A percentile compares a stretch with the other conserved stretches of the same genome.
These are phyloP conservation scores for Falco novaeseelandiae DNA, from an alignment of 2,797 vertebrate species.

Conservation along the genomic window DNA sequence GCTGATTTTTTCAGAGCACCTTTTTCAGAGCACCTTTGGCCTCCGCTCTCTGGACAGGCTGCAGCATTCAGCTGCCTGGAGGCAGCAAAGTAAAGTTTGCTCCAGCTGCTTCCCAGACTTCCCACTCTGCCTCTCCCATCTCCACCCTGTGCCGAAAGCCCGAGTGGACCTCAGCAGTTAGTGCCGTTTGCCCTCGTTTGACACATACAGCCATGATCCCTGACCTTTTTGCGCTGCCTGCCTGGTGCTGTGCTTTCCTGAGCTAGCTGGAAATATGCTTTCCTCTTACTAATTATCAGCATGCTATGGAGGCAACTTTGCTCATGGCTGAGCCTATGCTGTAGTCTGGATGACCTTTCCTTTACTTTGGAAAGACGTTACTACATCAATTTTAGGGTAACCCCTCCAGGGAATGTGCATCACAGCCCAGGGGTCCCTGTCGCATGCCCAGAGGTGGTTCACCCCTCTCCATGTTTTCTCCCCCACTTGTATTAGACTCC, in stretches of 20 bases:
- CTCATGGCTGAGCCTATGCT: too few relatives aligned
- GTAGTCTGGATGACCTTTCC: neutral
- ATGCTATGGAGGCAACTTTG: neutral
- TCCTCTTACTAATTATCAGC: neutral
- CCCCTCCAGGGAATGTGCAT: too few relatives aligned
- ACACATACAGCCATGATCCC: neutral
- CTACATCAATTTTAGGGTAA: neutral
- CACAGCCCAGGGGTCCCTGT: neutral
- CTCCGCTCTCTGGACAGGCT: neutral
- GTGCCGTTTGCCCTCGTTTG: neutral
- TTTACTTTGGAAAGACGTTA: neutral
- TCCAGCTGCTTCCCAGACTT: neutral
- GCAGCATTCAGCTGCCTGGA: neutral
- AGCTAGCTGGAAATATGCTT: neutral
- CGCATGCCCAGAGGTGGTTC: neutral
- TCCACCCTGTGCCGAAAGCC: rapidly evolving
- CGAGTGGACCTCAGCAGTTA: neutral
- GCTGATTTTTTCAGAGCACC: neutral
- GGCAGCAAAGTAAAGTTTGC: neutral
- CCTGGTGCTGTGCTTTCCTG: neutral
- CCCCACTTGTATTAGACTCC: neutral
- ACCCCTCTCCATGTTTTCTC: neutral
- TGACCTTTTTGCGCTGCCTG: neutral
- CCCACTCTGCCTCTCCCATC: neutral
- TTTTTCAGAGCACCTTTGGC: neutral